Evolutionary conservation across 2,797 vertebrate species (phyloP).

Genomic region (Tadarida brasiliensis): DNA sequence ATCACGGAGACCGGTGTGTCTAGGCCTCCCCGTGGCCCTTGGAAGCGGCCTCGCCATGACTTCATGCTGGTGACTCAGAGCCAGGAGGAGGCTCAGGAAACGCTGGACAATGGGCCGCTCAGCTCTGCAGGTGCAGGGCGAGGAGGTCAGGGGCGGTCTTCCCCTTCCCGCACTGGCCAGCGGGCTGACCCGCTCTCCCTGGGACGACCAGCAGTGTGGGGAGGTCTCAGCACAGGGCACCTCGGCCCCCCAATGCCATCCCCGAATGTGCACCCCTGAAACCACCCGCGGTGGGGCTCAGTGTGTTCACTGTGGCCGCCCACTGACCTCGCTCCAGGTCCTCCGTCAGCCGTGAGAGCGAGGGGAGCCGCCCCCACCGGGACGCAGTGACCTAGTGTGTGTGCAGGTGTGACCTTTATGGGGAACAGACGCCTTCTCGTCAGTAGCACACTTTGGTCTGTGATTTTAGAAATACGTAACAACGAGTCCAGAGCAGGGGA

Average conservation of each 20-base stretch:
- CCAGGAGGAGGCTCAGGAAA: constrained; percentile 75
- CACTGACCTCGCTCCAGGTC: not conserved
- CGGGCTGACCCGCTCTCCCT: not conserved
- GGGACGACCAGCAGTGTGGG: not conserved
- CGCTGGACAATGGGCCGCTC: constrained; percentile 76
- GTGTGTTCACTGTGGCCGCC: not conserved
- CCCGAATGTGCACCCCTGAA: not conserved
- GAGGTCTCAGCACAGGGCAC: not conserved
- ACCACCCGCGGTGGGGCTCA: too few species aligned
- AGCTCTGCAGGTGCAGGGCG: constrained; percentile 53
- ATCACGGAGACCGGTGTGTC: not conserved
- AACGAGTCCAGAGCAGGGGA: not conserved
- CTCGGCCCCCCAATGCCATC: not conserved
- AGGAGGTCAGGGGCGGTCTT: constrained; percentile 73
- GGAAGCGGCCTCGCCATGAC: constrained; percentile 80
- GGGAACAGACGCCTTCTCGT: not conserved
- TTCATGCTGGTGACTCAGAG: constrained; percentile 80
- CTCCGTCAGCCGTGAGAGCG: not conserved
- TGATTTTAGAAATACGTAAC: not conserved
- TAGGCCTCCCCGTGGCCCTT: constrained; percentile 62
- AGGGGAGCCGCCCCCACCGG: too few species aligned
- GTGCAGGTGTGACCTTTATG: not conserved
- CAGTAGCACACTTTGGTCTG: not conserved
- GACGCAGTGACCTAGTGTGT: not conserved
- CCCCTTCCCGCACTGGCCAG: not conserved